A percentile compares a stretch with the other conserved stretches of the same genome.
These are phyloP conservation scores for Parnassius smintheus DNA, from an alignment of 2,888 invertebrate genomes.

Conservation along the genomic window DNA sequence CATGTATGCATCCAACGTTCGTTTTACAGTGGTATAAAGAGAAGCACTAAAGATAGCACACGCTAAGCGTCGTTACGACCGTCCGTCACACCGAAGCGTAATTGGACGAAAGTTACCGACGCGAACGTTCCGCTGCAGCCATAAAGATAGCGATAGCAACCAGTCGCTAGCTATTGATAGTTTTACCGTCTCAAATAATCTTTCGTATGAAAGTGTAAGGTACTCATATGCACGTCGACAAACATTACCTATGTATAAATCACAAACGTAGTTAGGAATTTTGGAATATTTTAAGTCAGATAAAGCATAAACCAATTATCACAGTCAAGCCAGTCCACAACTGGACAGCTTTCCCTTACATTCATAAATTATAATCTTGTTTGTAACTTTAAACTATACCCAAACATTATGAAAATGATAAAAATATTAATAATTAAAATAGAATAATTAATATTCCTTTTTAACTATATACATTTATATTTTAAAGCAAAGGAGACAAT, in stretches of 20 bases:
- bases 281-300: no score
- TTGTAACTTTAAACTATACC: no score
- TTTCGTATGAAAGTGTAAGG: background rate
- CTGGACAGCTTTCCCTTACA: no score
- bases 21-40: slow-evolving; percentile 8
- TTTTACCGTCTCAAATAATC: background rate
- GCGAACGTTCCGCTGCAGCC: slow-evolving; percentile 3
- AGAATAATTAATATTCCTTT: no score
- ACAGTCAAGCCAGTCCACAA: no score
- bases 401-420: no score
- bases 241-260: background rate
- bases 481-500: no score
- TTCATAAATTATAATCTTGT: no score
- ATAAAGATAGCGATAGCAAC: slow-evolving; percentile 10
- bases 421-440: no score
- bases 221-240: background rate
- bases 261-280: no score
- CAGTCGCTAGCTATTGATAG: slow-evolving; percentile 6
- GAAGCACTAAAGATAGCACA: slow-evolving; percentile 11
- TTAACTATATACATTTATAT: no score
- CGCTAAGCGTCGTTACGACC: slow-evolving; percentile 4
- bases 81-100: slow-evolving; percentile 9
- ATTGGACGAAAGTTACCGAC: slow-evolving; percentile 2
- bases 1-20: background rate
- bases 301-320: no score